Evolutionary conservation across 1,140 invertebrate genomes (phyloP).

Genomic region (Leptoteleia sp.): DNA sequence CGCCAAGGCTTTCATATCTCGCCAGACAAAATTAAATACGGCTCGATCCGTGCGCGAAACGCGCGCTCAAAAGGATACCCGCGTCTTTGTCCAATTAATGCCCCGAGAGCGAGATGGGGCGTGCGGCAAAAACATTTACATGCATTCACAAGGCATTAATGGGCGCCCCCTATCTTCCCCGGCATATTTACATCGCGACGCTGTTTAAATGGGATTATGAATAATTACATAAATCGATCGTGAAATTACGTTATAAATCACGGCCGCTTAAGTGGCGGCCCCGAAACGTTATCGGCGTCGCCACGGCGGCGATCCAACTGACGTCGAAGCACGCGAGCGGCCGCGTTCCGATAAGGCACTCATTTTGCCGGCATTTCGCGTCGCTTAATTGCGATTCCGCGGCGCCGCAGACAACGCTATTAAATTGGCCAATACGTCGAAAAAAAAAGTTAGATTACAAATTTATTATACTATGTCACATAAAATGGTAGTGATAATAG

Average conservation of each 20-base stretch:
- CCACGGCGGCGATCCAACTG: slow-evolving; percentile 1
- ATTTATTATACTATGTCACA: too few relatives aligned
- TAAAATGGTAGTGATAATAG: too few relatives aligned
- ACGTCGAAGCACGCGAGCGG: slow-evolving; percentile 16
- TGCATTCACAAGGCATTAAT: slow-evolving; percentile 14
- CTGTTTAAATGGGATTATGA: slow-evolving; percentile 26
- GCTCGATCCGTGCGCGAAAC: neutral
- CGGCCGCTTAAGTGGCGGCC: slow-evolving; percentile 2
- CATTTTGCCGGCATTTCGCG: too few relatives aligned
- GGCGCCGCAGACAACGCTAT: too few relatives aligned
- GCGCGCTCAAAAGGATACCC: neutral
- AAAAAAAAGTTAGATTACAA: too few relatives aligned
- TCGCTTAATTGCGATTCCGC: slow-evolving; percentile 6
- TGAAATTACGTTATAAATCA: slow-evolving; percentile 23
- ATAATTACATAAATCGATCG: slow-evolving; percentile 34
- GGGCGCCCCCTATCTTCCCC: neutral
- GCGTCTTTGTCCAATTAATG: neutral
- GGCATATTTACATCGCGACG: slow-evolving; percentile 9
- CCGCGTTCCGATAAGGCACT: too few relatives aligned
- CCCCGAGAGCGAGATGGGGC: neutral
- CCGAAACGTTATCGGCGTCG: slow-evolving; percentile 4
- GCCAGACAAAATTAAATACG: neutral
- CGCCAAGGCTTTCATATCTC: slow-evolving; percentile 2
- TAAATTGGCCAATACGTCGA: too few relatives aligned
- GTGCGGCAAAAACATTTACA: slow-evolving; percentile 24